A percentile compares a stretch with the other conserved stretches of the same genome.
These are phyloP conservation scores for Lasiurus borealis DNA, from an alignment of 2,113 vertebrate genomes.

Conservation along the genomic window DNA sequence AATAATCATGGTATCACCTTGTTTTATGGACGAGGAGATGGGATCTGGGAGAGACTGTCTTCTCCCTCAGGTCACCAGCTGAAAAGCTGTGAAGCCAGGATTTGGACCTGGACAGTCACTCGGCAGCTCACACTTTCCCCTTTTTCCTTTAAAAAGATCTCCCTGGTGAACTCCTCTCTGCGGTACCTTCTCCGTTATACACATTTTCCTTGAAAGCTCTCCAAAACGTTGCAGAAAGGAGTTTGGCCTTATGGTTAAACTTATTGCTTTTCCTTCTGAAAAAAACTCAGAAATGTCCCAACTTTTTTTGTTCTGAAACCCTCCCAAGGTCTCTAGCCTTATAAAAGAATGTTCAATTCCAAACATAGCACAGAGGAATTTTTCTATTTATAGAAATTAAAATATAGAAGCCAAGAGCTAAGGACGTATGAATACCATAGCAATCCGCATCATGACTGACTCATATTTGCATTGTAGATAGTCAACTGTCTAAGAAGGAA, in stretches of 20 bases:
- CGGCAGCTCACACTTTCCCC: background rate
- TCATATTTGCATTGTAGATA: background rate
- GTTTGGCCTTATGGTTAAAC: background rate
- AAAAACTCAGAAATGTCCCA: background rate
- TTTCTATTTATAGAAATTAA: background rate
- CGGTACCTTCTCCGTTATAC: background rate
- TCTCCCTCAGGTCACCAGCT: background rate
- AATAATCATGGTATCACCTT: background rate
- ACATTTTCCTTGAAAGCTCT: background rate
- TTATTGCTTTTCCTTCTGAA: background rate
- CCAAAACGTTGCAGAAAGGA: background rate
- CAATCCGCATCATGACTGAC: background rate
- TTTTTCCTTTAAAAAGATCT: background rate
- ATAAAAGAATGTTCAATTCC: background rate
- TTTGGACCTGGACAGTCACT: background rate
- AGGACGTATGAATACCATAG: background rate
- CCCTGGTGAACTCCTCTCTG: background rate
- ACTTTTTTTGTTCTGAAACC: background rate
- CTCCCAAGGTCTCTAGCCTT: background rate
- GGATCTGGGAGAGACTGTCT: background rate
- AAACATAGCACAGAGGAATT: background rate
- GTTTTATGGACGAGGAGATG: background rate
- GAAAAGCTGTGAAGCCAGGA: background rate
- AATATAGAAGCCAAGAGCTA: background rate
- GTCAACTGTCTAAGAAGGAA: background rate